Evolutionary conservation across 2,113 vertebrate species (phyloP).

Genomic region (Muntiacus muntjak): DNA sequence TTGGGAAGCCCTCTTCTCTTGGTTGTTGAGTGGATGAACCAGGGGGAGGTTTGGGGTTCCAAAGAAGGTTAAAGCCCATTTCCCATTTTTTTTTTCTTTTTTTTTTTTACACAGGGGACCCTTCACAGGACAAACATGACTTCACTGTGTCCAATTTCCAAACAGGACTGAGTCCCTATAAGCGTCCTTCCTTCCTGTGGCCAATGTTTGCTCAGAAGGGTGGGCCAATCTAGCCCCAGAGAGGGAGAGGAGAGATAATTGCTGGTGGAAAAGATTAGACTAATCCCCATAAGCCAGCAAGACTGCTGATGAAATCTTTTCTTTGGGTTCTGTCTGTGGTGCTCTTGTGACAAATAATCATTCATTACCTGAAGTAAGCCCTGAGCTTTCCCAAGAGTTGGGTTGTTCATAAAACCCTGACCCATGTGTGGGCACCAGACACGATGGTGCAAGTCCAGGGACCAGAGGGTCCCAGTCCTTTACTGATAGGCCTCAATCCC

Average conservation of each 20-base stretch:
- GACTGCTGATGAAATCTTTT: background rate
- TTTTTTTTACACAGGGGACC: background rate
- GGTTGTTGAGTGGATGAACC: background rate
- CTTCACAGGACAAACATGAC: background rate
- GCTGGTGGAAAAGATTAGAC: background rate
- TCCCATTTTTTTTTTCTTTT: background rate
- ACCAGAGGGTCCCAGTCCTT: background rate
- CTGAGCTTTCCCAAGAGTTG: background rate
- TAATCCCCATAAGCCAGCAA: background rate
- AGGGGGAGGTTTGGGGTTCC: background rate
- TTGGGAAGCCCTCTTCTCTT: background rate
- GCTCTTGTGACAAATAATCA: background rate
- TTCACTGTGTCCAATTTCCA: background rate
- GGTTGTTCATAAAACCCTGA: background rate
- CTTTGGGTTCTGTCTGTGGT: background rate
- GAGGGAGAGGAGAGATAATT: background rate
- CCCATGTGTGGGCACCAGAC: background rate
- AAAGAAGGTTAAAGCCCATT: background rate
- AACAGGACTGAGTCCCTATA: background rate
- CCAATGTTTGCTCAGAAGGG: background rate
- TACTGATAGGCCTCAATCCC: background rate
- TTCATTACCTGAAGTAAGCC: background rate
- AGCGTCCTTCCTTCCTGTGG: background rate
- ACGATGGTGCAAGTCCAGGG: accelerated
- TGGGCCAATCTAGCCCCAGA: background rate